Evolutionary conservation across 1,140 invertebrate species (phyloP).

Genomic region (Holotrichia oblita): DNA sequence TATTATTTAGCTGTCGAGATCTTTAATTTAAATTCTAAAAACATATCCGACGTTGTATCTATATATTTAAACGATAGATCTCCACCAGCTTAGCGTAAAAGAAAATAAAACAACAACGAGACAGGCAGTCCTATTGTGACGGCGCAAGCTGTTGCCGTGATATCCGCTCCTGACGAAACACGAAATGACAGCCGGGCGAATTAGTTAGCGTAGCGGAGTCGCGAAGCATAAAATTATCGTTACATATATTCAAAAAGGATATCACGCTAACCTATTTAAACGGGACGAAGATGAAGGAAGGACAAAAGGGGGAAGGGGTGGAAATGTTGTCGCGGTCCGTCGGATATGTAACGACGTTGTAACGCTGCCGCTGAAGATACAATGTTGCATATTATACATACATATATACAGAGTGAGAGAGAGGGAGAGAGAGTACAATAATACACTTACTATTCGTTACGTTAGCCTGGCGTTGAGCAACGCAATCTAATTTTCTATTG

Average conservation of each 20-base stretch:
- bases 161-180: too few relatives aligned
- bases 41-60: too few relatives aligned
- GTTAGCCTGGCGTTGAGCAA: neutral
- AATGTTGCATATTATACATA: neutral
- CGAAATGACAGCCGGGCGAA: too few relatives aligned
- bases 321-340: too few relatives aligned
- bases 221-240: neutral
- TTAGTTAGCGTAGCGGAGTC: neutral
- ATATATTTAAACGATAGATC: too few relatives aligned
- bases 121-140: neutral
- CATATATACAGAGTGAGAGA: too few relatives aligned
- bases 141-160: neutral
- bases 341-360: too few relatives aligned
- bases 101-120: too few relatives aligned
- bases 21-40: too few relatives aligned
- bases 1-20: too few relatives aligned
- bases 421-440: too few relatives aligned
- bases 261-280: neutral
- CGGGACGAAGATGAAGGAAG: neutral
- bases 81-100: too few relatives aligned
- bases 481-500: conserved; percentile 13
- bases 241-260: neutral
- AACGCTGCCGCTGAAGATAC: neutral
- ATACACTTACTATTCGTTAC: neutral
- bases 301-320: neutral